Base-by-base conservation (phyloP, 2,888 invertebrate species). In the Polyommatus icarus region DNA sequence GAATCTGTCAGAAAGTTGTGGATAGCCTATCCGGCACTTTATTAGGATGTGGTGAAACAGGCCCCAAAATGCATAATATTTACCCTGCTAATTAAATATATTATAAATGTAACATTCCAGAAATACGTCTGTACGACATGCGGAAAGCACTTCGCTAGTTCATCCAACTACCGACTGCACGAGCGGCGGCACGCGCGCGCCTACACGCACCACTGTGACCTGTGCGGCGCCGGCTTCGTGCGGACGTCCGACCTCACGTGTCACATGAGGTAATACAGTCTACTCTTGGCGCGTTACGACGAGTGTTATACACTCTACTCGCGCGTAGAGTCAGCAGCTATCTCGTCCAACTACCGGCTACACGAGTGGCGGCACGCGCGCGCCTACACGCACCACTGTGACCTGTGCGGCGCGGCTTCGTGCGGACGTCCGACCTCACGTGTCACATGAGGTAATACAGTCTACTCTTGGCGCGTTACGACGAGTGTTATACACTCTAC, bases 321-420 rank as follows among this genome's bases (percentile, higher is more conserved):
- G 95, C 77, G 91, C 92, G 0, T 82, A 83, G 24, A 76, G 79
- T 0, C 85, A 10, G 40, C 85, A 76, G 83, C 83, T 1, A 84
- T 82, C 0, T 79, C 82, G 0, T 83, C 85, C 0, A 92, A 93
- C 81, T 85, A 89, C 18, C 82, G 83, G 0, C 79, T 88, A 0
- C 94, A 94, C 79, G 80, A 87, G 80, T 84, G 86, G 46, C 82
- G 91, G n/a, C 95, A 95, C 80, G 81, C 82, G 0, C 89, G 90
- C 57, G 83, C 83, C 0, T 91, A 86, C 79, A 82, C 83, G 0
- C 67, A 79, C 15, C 81, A 79, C 0, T 94, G 94, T 77, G 78
- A 83, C 0, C 79, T 85, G 0, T 94, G 94, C 76, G 85, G 85
- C 1, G 89, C 86, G 91, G 91, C 0, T 94, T 90, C 81, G 88